These are phyloP conservation scores for Calephelis nemesis DNA, from an alignment of 1,140 invertebrate species.

Conservation along the genomic window DNA sequence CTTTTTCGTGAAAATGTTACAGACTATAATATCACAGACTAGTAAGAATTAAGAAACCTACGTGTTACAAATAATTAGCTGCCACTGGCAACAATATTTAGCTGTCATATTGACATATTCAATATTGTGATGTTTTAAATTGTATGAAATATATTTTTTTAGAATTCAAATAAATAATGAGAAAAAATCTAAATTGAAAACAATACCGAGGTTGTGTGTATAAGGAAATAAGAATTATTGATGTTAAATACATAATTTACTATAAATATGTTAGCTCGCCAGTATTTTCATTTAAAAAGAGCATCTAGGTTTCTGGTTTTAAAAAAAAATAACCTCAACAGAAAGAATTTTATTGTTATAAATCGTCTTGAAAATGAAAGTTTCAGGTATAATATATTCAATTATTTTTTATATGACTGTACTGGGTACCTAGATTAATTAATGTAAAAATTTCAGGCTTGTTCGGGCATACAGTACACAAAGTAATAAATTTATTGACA, in stretches of 20 bases:
- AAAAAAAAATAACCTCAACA: constrained; percentile 36
- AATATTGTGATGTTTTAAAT: too few relatives aligned
- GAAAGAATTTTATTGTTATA: background rate
- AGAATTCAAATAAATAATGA: too few relatives aligned
- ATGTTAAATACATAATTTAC: constrained; percentile 11
- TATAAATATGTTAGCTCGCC: constrained; percentile 46
- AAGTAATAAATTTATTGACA: background rate
- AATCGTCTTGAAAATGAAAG: background rate
- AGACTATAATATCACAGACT: too few relatives aligned
- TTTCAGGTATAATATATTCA: background rate
- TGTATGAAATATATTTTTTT: too few relatives aligned
- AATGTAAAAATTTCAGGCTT: constrained; percentile 26
- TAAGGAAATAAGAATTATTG: too few relatives aligned
- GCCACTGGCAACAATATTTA: too few relatives aligned
- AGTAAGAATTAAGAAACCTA: too few relatives aligned
- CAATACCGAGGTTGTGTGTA: too few relatives aligned
- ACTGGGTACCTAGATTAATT: background rate
- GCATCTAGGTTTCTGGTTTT: constrained; percentile 31
- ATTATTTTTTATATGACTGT: background rate
- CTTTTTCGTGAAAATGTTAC: too few relatives aligned
- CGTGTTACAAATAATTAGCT: too few relatives aligned
- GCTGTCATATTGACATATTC: too few relatives aligned
- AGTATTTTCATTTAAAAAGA: constrained; percentile 44
- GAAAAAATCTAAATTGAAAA: too few relatives aligned
- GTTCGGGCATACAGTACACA: constrained; percentile 17